These are phyloP conservation scores for Babyrousa celebensis DNA, from an alignment of 2,797 vertebrate genomes.

Conservation along the genomic window DNA sequence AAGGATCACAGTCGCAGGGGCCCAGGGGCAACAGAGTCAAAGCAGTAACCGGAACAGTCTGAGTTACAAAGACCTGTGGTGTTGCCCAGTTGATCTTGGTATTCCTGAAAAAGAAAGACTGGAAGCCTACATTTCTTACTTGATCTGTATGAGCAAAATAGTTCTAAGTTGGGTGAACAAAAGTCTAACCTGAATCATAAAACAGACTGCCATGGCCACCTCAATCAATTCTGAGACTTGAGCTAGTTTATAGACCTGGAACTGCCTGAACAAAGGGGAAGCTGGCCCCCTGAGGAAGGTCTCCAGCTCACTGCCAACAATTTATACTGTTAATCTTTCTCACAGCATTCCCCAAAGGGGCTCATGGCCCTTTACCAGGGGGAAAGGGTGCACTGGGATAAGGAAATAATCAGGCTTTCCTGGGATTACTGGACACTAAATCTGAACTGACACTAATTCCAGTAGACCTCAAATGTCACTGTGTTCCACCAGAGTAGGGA, in stretches of 20 bases:
- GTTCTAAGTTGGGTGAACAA: not conserved
- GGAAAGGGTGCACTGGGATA: not conserved
- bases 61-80: not conserved
- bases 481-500: not conserved
- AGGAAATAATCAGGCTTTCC: not conserved
- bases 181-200: not conserved
- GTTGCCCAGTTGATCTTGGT: not conserved
- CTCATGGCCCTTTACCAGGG: not conserved
- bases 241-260: not conserved
- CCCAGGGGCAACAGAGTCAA: not conserved
- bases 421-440: not conserved
- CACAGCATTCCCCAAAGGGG: not conserved
- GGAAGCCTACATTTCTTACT: not conserved
- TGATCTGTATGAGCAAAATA: not conserved
- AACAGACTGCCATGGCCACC: not conserved
- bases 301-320: not conserved
- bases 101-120: not conserved
- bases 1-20: not conserved
- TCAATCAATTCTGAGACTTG: not conserved
- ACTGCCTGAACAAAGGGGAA: not conserved
- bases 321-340: not conserved
- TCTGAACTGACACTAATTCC: not conserved
- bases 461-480: not conserved
- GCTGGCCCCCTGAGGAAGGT: not conserved
- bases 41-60: not conserved